Evolutionary conservation across 2,888 invertebrate genomes (phyloP).

Genomic region (Aleiodes testaceus): DNA sequence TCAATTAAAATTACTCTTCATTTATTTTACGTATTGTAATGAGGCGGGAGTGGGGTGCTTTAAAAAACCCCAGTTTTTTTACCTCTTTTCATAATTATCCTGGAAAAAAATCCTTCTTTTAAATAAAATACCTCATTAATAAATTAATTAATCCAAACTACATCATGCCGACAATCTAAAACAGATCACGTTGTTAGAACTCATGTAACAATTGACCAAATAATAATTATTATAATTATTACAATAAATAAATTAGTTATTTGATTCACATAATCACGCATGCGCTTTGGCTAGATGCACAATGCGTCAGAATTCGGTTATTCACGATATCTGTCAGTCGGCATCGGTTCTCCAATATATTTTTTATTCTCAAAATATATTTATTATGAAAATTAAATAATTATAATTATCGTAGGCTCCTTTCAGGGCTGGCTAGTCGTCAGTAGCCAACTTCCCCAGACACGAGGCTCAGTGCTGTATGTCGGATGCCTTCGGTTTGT

Average conservation of each 20-base stretch:
- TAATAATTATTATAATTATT: background rate
- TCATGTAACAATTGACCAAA: slow-evolving; percentile 26
- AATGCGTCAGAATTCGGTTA: slow-evolving; percentile 74
- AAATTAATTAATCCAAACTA: slow-evolving; percentile 9
- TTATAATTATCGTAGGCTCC: slow-evolving; percentile 62
- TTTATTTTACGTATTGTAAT: background rate
- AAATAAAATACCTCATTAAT: too few species aligned
- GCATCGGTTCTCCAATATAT: slow-evolving; percentile 46
- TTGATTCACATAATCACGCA: slow-evolving; percentile 58
- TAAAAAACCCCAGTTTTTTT: background rate
- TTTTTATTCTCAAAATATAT: slow-evolving; percentile 1
- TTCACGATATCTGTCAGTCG: slow-evolving; percentile 54
- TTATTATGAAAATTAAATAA: background rate
- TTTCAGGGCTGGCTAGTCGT: slow-evolving; percentile 69
- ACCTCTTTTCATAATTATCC: background rate
- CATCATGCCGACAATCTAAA: slow-evolving; percentile 26
- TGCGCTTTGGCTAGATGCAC: slow-evolving; percentile 73
- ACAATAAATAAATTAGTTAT: slow-evolving; percentile 15
- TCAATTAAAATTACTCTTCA: slow-evolving; percentile 8
- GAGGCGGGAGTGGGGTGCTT: background rate
- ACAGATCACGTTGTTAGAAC: slow-evolving; percentile 23
- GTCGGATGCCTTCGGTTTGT: slow-evolving; percentile 67
- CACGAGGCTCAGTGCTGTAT: slow-evolving; percentile 75
- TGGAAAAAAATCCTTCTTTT: too few species aligned
- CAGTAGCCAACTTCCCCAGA: slow-evolving; percentile 72